Evolutionary conservation across 1,140 invertebrate species (phyloP).

Genomic region (Lepidostoma basale): DNA sequence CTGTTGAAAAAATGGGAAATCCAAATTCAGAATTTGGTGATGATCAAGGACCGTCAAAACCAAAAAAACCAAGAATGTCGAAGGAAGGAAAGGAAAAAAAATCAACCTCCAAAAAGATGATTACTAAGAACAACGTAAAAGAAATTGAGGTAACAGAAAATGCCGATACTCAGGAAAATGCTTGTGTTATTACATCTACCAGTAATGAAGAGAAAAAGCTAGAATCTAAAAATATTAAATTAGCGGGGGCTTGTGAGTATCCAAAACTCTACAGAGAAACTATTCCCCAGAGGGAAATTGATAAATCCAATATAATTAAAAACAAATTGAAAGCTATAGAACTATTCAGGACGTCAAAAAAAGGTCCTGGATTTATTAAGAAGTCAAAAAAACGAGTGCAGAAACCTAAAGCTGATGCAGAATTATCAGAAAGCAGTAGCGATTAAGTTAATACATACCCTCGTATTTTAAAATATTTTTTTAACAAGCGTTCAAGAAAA

Average conservation of each 20-base stretch:
- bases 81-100: too few species aligned
- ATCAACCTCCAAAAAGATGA: conserved; percentile 35
- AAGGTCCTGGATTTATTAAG: conserved; percentile 62
- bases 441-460: too few species aligned
- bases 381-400: conserved; percentile 55
- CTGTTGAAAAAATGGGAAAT: conserved; percentile 65
- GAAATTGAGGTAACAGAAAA: not conserved
- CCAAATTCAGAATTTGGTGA: conserved; percentile 42
- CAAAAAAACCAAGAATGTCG: conserved; percentile 50
- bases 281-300: conserved; percentile 76
- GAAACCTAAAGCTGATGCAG: conserved; percentile 64
- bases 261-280: conserved; percentile 59
- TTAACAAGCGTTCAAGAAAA: too few species aligned
- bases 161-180: not conserved
- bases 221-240: not conserved
- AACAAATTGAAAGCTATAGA: conserved; percentile 80
- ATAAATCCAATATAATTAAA: conserved; percentile 66
- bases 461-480: too few species aligned
- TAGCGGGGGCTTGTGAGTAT: conserved; percentile 44
- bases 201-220: conserved; percentile 27
- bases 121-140: conserved; percentile 24
- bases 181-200: too few species aligned
- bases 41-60: conserved; percentile 46
- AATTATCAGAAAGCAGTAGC: conserved; percentile 71
- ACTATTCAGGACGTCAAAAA: conserved; percentile 71